Base-by-base conservation (phyloP, 2,797 vertebrate species). In the Euthynnus affinis region DNA sequence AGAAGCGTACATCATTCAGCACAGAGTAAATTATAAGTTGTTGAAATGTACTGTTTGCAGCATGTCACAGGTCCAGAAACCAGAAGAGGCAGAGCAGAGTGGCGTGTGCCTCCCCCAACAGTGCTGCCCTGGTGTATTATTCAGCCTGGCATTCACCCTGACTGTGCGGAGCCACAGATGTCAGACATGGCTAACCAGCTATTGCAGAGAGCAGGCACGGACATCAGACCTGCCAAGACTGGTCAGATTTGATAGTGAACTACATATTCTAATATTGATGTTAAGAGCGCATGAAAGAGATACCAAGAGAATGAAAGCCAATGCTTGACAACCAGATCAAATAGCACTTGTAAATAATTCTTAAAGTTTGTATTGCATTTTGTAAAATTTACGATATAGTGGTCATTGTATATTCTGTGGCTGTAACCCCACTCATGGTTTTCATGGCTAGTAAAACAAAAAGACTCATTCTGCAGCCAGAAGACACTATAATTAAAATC, bases 11-110 rank as follows among this genome's bases (percentile, higher is more conserved):
- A 49, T 34, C 22, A 57, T 40, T 69, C 22, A 32, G 59, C 46
- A 60, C 6, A 1, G 10, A 22, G 23, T 58, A 71, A 27, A 64
- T 80, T 73, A 76, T 13, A 34, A 22, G 15, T 40, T 76, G 7
- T 81, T 82, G 81, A 76, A 23, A 29, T 73, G 62, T 80, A 78
- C 42, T 68, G 67, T 66, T 83, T 81, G 64, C 44, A 18, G 61
- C 74, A 76, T 13, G 46, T 80, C 56, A 25, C 59, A 62, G 72
- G 58, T 65, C 46, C 25, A 73, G 53, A 81, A 52, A 86, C 69
- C 84, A 85, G 83, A 92, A 92, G 91, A 93, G 91, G 89, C 91
- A 93, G 89, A 93, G 91, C 80, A 83, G 82, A 90, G 76, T 49
- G 80, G 67, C 44, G n/a, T 67, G 62, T 62, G 65, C 65, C 74